Evolutionary conservation across 2,797 vertebrate species (phyloP).

Genomic region (Gymnocypris eckloni): DNA sequence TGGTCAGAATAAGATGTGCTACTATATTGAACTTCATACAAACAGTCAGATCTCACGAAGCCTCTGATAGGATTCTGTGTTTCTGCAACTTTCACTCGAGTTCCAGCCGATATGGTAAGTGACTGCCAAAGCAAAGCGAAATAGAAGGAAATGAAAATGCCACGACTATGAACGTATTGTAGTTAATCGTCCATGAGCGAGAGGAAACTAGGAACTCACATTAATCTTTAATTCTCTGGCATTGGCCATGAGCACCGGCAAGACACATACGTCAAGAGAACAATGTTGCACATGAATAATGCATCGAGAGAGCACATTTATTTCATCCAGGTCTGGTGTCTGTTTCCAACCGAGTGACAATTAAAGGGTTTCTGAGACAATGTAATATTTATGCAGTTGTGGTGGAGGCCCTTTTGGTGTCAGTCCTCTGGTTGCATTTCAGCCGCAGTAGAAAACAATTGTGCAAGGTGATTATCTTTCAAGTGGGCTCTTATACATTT

Average conservation of each 20-base stretch:
- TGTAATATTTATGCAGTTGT: conserved; percentile 52
- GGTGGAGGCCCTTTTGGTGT: conserved; percentile 37
- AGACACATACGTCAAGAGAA: conserved; percentile 39
- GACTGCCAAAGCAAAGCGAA: conserved; percentile 16
- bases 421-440: conserved; percentile 30
- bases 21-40: not conserved
- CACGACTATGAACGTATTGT: conserved; percentile 36
- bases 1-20: not conserved
- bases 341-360: conserved; percentile 53
- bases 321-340: conserved; percentile 54
- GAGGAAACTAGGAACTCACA: conserved; percentile 44
- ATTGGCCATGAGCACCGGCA: conserved; percentile 37
- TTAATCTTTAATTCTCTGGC: conserved; percentile 50
- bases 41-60: not conserved
- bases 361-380: conserved; percentile 47
- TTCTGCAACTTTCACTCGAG: not conserved
- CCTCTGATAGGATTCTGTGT: conserved; percentile 10
- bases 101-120: conserved; percentile 3
- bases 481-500: conserved; percentile 8
- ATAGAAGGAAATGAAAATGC: conserved; percentile 25
- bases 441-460: not conserved
- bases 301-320: conserved; percentile 48
- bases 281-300: conserved; percentile 56
- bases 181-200: conserved; percentile 46
- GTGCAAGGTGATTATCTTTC: conserved; percentile 24